Base-by-base conservation (phyloP, 2,797 vertebrate genomes). In the Odontamblyopus rebecca region DNA sequence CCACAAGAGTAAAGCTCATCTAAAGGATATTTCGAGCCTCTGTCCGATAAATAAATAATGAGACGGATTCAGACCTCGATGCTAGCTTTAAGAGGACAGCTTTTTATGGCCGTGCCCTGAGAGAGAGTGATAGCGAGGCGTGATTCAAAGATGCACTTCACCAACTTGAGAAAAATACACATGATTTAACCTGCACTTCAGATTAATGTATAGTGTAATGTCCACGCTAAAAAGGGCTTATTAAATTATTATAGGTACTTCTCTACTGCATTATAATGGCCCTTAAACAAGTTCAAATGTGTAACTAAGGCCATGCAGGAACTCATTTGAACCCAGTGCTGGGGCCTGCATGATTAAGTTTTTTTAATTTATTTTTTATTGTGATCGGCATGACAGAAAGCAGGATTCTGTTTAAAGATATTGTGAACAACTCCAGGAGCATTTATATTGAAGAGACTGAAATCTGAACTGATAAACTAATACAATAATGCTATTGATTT, bases 41-140 rank as follows among this genome's bases (percentile, higher is more conserved):
- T 64, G 77, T 69, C 77, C 82, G 77, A 87, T 88, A 88, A 89
- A 92, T 90, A 89, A 89, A 86, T 88, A 78, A 87, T 88, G 82
- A 80, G 82, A 84, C 84, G 78, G 81, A 83, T 88, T 86, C 82
- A 85, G 87, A 83, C 48, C 7, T 68, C 75, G 79, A 86, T 84
- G 81, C 85, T 86, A 83, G 84, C 83, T 79, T 80, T 78, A 79
- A 85, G 80, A 81, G 81, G 72, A 0, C 57, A 81, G 82, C 75
- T 86, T 88, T 87, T 87, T 74, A 83, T 79, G 78, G 82, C 79
- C 70, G 35, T 81, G 84, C 68, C 75, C 78, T 72, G 53, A 87
- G 63, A 68, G 53, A 69, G 67, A 68, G 53, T 67, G 67, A 74
- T 30, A 60, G 67, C 71, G 78, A 60, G 82, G 74, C 70, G 68